Conservation (phyloP, 2,113 vertebrate species). For the Circaetus cinerascens region DNA sequence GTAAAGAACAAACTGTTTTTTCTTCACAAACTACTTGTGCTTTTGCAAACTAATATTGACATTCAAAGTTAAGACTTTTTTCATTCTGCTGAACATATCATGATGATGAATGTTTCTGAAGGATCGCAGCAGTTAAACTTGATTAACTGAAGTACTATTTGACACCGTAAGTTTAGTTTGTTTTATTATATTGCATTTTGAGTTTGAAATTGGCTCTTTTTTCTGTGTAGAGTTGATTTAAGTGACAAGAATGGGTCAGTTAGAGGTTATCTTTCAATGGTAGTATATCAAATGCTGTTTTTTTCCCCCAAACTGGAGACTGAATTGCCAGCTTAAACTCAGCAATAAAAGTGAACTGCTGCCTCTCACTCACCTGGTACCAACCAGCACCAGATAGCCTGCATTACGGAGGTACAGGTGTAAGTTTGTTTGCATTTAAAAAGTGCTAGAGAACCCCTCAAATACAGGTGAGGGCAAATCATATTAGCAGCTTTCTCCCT, state of each 20-base stretch:
- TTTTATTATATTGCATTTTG: neutral
- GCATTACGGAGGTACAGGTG: neutral
- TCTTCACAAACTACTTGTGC: neutral
- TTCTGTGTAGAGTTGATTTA: neutral
- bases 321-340: neutral
- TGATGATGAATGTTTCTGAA: conserved; percentile 19
- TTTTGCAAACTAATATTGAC: neutral
- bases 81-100: neutral
- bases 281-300: neutral
- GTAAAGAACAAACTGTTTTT: neutral
- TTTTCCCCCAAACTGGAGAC: neutral
- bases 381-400: neutral
- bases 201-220: neutral
- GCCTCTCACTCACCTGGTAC: neutral
- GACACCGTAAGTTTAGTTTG: neutral
- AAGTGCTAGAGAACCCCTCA: neutral
- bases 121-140: neutral
- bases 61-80: neutral
- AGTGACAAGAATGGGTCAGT: neutral
- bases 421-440: neutral
- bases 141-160: neutral
- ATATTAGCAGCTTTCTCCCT: neutral
- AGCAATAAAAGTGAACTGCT: neutral
- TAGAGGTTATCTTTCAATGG: neutral
- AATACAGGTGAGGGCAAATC: neutral